Evolutionary conservation across 2,888 invertebrate genomes (phyloP).

Genomic region (Drosophila rellima): DNA sequence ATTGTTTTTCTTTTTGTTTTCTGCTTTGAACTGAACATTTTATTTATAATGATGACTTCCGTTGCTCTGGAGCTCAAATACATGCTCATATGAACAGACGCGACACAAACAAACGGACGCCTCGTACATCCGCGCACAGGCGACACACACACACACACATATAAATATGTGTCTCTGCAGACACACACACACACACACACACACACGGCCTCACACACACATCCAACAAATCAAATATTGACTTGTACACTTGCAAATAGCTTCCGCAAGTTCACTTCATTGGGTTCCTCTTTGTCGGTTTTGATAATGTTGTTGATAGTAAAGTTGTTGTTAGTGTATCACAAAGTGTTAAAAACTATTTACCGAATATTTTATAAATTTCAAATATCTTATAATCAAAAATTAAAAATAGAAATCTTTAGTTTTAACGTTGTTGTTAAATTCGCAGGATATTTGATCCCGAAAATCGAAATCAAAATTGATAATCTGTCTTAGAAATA

Average conservation of each 20-base stretch:
- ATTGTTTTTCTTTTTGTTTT: constrained; percentile 53
- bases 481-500: no score
- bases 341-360: background rate
- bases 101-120: constrained; percentile 32
- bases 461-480: no score
- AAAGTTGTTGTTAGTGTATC: background rate
- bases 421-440: background rate
- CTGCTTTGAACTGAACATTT: constrained; percentile 67
- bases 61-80: constrained; percentile 38
- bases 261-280: constrained; percentile 68
- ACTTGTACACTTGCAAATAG: constrained; percentile 65
- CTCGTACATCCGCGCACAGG: constrained; percentile 8
- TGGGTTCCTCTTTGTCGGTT: constrained; percentile 27
- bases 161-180: no score
- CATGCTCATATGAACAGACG: constrained; percentile 14
- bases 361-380: background rate
- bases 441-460: background rate
- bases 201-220: constrained; percentile 19
- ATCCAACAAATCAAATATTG: constrained; percentile 58
- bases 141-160: constrained; percentile 6
- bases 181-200: constrained; percentile 7
- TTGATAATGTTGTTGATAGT: background rate
- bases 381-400: background rate
- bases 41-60: constrained; percentile 81
- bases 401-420: background rate